Conservation (phyloP, 2,113 vertebrate genomes). For the Myotis yumanensis region DNA sequence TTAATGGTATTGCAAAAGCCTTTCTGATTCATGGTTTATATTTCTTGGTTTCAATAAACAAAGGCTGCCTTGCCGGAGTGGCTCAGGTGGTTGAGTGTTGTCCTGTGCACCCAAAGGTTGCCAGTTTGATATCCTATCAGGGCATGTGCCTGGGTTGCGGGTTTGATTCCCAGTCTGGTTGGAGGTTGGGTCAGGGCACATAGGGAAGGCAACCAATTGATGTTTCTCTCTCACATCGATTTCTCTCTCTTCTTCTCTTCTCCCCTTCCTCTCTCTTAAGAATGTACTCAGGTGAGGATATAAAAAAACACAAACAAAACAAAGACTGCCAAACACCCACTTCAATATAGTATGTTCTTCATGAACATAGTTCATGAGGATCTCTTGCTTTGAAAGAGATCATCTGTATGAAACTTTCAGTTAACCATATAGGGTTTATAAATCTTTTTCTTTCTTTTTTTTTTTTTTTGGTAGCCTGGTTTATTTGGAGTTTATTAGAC, state of each 20-base stretch:
- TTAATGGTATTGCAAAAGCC: background rate
- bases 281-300: background rate
- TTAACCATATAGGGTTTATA: background rate
- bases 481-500: conserved; percentile 8
- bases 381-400: background rate
- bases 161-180: too few relatives aligned
- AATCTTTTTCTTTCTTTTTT: background rate
- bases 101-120: background rate
- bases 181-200: background rate
- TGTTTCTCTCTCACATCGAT: background rate
- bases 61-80: background rate
- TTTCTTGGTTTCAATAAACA: conserved; percentile 11
- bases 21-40: conserved; percentile 22
- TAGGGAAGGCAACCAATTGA: background rate
- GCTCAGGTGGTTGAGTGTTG: background rate
- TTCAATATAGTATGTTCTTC: background rate
- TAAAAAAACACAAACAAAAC: background rate
- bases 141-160: too few relatives aligned
- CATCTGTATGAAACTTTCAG: background rate
- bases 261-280: background rate
- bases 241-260: background rate
- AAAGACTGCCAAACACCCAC: background rate
- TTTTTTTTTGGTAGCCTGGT: background rate
- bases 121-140: background rate
- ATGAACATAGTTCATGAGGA: background rate